phyloP scores from a whole-genome alignment of 2,888 invertebrate genomes.

The Pseudanteris insignis region DNA sequence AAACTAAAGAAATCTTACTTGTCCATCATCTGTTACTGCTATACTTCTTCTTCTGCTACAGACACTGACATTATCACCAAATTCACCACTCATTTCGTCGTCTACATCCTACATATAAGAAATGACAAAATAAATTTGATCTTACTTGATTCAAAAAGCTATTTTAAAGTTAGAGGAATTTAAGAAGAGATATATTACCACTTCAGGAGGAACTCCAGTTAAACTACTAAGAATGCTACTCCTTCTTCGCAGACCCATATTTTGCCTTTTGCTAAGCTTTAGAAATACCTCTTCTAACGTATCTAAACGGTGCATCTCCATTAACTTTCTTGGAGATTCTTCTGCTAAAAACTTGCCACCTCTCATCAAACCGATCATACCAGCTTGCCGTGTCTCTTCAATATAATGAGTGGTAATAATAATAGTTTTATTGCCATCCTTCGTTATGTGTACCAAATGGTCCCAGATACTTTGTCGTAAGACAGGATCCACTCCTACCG shows the following conservation, averaged over 20 bases:
- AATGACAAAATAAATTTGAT: slow-evolving; percentile 6
- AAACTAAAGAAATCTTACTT: slow-evolving; percentile 48
- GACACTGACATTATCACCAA: slow-evolving; percentile 86
- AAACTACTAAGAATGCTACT: slow-evolving; percentile 84
- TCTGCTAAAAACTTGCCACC: slow-evolving; percentile 87
- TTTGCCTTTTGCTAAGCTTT: slow-evolving; percentile 82
- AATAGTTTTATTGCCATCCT: slow-evolving; percentile 79
- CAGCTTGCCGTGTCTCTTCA: slow-evolving; percentile 86
- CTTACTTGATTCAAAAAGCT: too few relatives aligned
- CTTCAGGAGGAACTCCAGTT: slow-evolving; percentile 65
- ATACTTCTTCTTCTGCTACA: slow-evolving; percentile 75
- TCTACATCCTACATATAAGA: slow-evolving; percentile 54
- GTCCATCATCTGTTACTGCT: slow-evolving; percentile 68
- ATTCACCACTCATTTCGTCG: slow-evolving; percentile 84
- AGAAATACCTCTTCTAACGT: slow-evolving; percentile 84
- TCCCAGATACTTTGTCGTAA: slow-evolving; percentile 88
- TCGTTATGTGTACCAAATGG: slow-evolving; percentile 81
- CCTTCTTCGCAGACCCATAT: slow-evolving; percentile 80
- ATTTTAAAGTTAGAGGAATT: neutral
- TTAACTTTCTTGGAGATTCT: slow-evolving; percentile 78
- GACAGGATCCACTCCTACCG: slow-evolving; percentile 92
- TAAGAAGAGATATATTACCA: slow-evolving; percentile 53
- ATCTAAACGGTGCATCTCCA: slow-evolving; percentile 77
- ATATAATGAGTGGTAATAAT: slow-evolving; percentile 91
- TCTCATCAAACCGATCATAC: slow-evolving; percentile 83